A percentile compares a stretch with the other conserved stretches of the same genome.
Conservation (phyloP, 2,888 invertebrate genomes). For the Drepana falcataria region DNA sequence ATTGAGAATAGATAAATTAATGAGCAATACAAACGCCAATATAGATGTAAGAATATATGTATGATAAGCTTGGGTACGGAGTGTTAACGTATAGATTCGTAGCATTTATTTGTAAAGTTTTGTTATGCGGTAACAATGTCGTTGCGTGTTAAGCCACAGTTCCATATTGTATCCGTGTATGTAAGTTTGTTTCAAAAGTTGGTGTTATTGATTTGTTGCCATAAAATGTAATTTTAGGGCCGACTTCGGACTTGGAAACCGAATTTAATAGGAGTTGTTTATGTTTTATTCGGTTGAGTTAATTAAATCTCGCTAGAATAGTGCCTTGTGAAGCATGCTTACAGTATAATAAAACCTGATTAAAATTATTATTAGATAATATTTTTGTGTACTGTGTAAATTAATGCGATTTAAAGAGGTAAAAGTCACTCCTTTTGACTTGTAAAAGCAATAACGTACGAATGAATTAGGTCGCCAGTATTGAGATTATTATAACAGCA, state of each 20-base stretch:
- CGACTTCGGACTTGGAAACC: slow-evolving; percentile 67
- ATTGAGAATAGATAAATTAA: slow-evolving; percentile 34
- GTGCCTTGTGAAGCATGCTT: slow-evolving; percentile 78
- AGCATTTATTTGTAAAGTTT: slow-evolving; percentile 34
- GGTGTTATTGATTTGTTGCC: slow-evolving; percentile 56
- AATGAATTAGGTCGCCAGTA: slow-evolving; percentile 58
- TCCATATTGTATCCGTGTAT: slow-evolving; percentile 29
- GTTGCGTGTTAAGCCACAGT: slow-evolving; percentile 43
- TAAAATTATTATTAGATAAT: slow-evolving; percentile 52
- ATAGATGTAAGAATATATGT: slow-evolving; percentile 54
- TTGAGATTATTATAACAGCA: slow-evolving; percentile 33
- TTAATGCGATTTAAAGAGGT: slow-evolving; percentile 22
- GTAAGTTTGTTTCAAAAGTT: slow-evolving; percentile 39
- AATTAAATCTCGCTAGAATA: slow-evolving; percentile 71
- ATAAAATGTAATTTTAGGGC: slow-evolving; percentile 67
- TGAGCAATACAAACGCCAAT: slow-evolving; percentile 73
- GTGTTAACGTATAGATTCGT: slow-evolving; percentile 35
- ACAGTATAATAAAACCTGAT: slow-evolving; percentile 49
- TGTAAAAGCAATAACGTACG: slow-evolving; percentile 67
- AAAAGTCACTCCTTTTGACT: slow-evolving; percentile 25
- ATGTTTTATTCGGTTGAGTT: slow-evolving; percentile 49
- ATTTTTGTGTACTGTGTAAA: slow-evolving; percentile 65
- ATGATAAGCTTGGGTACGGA: slow-evolving; percentile 33
- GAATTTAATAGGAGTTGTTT: slow-evolving; percentile 70
- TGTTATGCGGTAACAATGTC: slow-evolving; percentile 32